Percentiles rank a stretch among this genome's conserved stretches.
Evolutionary conservation across 2,888 invertebrate genomes (phyloP).

Genomic region (Machimus rusticus): DNA sequence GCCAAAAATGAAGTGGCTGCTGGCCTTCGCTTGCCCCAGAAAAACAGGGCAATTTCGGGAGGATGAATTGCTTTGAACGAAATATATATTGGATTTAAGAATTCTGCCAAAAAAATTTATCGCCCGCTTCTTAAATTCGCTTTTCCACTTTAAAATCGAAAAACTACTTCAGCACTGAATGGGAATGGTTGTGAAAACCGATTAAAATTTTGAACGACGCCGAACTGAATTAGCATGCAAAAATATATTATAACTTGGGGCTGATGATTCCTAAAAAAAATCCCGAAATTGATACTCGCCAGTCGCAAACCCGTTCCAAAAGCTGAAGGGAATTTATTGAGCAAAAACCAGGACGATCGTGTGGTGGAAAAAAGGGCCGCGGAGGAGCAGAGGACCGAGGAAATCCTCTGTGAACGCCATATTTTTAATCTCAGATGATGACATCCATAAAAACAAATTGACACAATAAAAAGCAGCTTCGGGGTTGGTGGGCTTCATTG

Average conservation of each 20-base stretch:
- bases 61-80: not conserved
- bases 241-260: not conserved
- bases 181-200: not conserved
- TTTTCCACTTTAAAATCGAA: not conserved
- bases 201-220: not conserved
- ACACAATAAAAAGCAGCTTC: slow-evolving; percentile 50
- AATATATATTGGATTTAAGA: not conserved
- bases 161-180: not conserved
- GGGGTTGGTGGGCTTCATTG: slow-evolving; percentile 18
- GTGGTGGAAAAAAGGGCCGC: not conserved
- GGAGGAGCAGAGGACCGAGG: not conserved
- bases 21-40: not conserved
- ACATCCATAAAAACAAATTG: slow-evolving; percentile 52
- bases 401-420: slow-evolving; percentile 47
- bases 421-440: slow-evolving; percentile 53
- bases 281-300: not conserved
- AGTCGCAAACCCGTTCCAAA: not conserved
- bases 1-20: not conserved
- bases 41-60: not conserved
- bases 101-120: not conserved
- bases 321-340: slow-evolving; percentile 18
- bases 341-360: slow-evolving; percentile 1
- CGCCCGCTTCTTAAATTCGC: not conserved
- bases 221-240: not conserved
- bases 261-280: not conserved